Evolutionary conservation across 2,113 vertebrate genomes (phyloP), one percentile per base, ranked within the genome.

Genomic region (Anas platyrhynchos): DNA sequence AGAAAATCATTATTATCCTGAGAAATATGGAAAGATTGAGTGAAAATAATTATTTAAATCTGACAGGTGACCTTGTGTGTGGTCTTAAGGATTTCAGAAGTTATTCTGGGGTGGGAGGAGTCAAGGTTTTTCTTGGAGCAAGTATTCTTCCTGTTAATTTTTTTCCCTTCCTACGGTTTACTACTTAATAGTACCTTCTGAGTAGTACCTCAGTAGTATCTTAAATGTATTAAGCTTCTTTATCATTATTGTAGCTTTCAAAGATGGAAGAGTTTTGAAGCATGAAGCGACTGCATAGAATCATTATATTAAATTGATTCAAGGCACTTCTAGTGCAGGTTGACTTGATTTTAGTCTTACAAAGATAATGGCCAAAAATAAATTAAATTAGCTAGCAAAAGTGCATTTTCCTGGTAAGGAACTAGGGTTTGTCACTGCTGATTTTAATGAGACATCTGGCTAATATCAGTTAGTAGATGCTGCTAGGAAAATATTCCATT

Each of bases 401-500:
- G 86, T 89, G 94, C 92, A 75, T 97, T 97, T 97, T 94, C 83
- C 85, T 94, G 67, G 68, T 93, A 55, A 95, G 95, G 95, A 97
- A 71, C 89, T 89, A 82, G 94, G 21, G 84, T 96, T 95, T 97
- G 95, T 97, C 80, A 88, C 69, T 95, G 84, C 88, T 93, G 93
- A 83, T 95, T 97, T 96, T 95, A 97, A 89, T 95, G 92, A 95
- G 88, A 98, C 97, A 98, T 97, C 97, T 98, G 97, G 93, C 94
- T 91, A 93, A 94, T 97, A 97, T 67, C 88, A 88, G 96, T 96
- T 93, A 95, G 91, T 93, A 91, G 95, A 50, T 89, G 91, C 91
- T 97, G 79, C 95, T 97, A 90, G 95, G 89, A 96, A 93, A 89
- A 95, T 97, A 91, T 83, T 95, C 84, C 88, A 91, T 96, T 84